Conservation (phyloP, 2,113 vertebrate genomes). For the Melanerpes aurifrons region DNA sequence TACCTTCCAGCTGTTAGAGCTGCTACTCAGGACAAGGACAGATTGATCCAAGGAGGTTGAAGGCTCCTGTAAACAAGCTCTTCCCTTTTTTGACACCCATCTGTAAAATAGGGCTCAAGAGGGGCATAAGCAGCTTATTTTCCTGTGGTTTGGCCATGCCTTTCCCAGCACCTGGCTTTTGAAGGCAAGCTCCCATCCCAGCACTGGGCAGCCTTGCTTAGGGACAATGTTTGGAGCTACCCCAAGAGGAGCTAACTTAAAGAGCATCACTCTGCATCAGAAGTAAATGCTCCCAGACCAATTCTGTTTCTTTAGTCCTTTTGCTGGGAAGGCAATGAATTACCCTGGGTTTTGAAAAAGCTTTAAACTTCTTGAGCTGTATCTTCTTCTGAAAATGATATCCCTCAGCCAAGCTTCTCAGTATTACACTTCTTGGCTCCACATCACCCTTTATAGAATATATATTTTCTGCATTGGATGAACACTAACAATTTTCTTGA, state of each 20-base stretch:
- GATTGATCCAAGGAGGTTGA: not conserved
- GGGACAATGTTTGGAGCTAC: not conserved
- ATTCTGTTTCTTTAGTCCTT: not conserved
- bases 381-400: not conserved
- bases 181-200: not conserved
- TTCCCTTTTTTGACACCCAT: not conserved
- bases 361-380: not conserved
- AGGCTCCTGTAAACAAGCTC: not conserved
- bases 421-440: not conserved
- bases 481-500: not conserved
- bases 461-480: not conserved
- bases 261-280: not conserved
- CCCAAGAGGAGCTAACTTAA: not conserved
- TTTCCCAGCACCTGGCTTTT: not conserved
- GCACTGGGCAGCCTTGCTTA: accelerated
- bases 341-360: not conserved
- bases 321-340: not conserved
- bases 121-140: not conserved
- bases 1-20: not conserved
- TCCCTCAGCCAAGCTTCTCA: not conserved
- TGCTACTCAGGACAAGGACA: not conserved
- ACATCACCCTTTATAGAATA: not conserved
- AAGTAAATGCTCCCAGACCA: not conserved
- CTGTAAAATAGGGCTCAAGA: not conserved
- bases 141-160: not conserved